Percentiles rank a stretch among this genome's conserved stretches.
phyloP scores from a whole-genome alignment of 2,113 vertebrate species.

The Apeltes quadracus region DNA sequence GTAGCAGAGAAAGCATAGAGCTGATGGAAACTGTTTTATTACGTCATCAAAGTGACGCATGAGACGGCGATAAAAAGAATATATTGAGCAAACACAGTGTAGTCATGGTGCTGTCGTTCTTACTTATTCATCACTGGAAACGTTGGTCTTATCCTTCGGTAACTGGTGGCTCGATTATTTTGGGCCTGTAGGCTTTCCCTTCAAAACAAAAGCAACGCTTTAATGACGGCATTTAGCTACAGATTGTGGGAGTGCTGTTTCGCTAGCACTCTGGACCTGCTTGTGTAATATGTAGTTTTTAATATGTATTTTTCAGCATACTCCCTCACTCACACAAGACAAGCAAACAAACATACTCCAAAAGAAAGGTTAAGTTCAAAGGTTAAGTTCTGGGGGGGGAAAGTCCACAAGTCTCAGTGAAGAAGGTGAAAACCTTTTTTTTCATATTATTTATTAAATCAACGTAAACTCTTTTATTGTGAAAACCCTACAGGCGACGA shows the following conservation, averaged over 20 bases:
- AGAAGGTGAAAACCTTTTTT: neutral
- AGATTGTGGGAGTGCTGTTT: neutral
- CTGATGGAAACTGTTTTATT: conserved; percentile 10
- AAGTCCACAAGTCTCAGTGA: neutral
- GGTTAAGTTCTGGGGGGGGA: too few species aligned
- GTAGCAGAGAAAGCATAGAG: neutral
- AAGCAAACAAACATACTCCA: neutral
- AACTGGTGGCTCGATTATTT: neutral
- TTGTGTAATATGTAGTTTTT: neutral
- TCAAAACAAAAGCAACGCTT: conserved; percentile 55
- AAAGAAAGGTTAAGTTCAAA: neutral
- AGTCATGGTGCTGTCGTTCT: conserved; percentile 1
- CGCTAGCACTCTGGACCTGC: neutral
- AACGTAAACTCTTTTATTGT: conserved; percentile 38
- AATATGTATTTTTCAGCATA: neutral
- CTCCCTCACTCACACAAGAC: neutral
- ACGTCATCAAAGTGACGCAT: neutral
- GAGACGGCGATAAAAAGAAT: neutral
- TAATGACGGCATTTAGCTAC: neutral
- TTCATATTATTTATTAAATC: neutral
- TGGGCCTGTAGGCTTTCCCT: neutral
- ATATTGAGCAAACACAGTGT: conserved; percentile 1
- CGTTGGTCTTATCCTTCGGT: rapidly evolving
- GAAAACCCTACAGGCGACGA: conserved; percentile 25
- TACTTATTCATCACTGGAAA: neutral